These are phyloP conservation scores for Stenurella melanura DNA, from an alignment of 2,888 invertebrate genomes.

Conservation along the genomic window DNA sequence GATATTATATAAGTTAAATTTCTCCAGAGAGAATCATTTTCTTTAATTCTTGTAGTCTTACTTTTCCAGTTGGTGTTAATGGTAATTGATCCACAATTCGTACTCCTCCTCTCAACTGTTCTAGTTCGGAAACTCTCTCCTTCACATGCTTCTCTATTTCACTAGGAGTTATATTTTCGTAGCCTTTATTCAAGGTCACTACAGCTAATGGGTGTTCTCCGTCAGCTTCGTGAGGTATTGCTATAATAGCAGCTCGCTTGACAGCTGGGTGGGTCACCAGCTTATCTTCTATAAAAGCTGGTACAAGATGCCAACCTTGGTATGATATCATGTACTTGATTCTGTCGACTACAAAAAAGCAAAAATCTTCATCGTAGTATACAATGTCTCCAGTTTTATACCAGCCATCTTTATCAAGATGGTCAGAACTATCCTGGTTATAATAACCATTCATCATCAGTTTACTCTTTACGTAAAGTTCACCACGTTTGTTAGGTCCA, in stretches of 20 bases:
- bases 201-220: constrained; percentile 88
- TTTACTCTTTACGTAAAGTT: neutral
- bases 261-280: constrained; percentile 83
- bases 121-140: neutral
- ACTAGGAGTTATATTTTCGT: neutral
- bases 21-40: too few relatives aligned
- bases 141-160: neutral
- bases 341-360: constrained; percentile 88
- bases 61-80: neutral
- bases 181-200: constrained; percentile 68
- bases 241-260: constrained; percentile 88
- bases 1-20: too few relatives aligned
- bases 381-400: constrained; percentile 88
- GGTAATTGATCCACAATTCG: neutral
- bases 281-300: constrained; percentile 91
- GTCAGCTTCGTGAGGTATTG: constrained; percentile 79
- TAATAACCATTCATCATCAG: constrained; percentile 82
- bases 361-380: constrained; percentile 85
- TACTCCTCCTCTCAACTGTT: neutral
- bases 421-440: constrained; percentile 78
- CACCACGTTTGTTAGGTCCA: neutral
- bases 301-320: constrained; percentile 85
- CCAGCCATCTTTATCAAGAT: constrained; percentile 85
- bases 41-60: neutral
- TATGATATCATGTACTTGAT: constrained; percentile 94